Evolutionary conservation across 2,113 vertebrate genomes (phyloP).

Genomic region (Arvicanthis niloticus): DNA sequence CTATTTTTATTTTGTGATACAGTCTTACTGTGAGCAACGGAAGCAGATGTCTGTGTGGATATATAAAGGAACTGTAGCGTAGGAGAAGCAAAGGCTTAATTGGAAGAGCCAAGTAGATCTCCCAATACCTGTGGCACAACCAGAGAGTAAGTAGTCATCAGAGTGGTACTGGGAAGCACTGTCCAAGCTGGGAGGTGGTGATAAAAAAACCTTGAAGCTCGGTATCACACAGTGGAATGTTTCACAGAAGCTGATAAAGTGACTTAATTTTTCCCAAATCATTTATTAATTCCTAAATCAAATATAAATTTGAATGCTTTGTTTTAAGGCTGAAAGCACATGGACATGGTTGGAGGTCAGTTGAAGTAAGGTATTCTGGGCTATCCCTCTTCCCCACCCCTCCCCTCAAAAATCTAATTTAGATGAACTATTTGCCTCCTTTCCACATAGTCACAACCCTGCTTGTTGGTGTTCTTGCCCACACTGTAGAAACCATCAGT

Average conservation of each 20-base stretch:
- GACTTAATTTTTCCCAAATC: slow-evolving; percentile 54
- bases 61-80: not conserved
- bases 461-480: not conserved
- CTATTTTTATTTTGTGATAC: not conserved
- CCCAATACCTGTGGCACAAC: not conserved
- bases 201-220: not conserved
- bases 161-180: not conserved
- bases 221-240: not conserved
- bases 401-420: not conserved
- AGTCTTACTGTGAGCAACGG: not conserved
- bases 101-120: not conserved
- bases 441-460: not conserved
- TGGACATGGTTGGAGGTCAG: slow-evolving; percentile 40
- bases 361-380: slow-evolving; percentile 30
- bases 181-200: not conserved
- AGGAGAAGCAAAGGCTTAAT: not conserved
- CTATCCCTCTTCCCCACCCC: not conserved
- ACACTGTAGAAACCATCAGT: not conserved
- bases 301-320: not conserved
- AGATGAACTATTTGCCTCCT: not conserved
- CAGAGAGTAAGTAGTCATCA: not conserved
- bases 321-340: slow-evolving; percentile 37
- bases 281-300: slow-evolving; percentile 74
- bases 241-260: slow-evolving; percentile 60
- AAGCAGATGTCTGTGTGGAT: not conserved